A percentile compares a stretch with the other conserved stretches of the same genome.
These are phyloP conservation scores for Oasisia sp. DNA, from an alignment of 2,888 invertebrate species.

Conservation along the genomic window DNA sequence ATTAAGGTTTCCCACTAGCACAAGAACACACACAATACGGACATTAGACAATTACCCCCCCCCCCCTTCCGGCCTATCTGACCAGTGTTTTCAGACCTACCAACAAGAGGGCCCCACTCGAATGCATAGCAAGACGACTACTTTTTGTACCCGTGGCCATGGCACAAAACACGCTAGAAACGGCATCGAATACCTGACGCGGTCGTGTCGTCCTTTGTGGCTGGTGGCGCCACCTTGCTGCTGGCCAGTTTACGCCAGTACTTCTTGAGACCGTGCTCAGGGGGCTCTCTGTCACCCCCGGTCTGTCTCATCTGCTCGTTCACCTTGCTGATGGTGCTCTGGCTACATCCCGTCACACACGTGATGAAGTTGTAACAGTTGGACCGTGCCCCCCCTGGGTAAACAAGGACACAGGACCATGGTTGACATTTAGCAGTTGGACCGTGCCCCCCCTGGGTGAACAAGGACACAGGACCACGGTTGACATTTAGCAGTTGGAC, in stretches of 20 bases:
- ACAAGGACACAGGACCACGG: no score
- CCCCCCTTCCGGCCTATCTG: no score
- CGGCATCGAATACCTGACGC: not conserved
- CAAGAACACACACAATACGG: no score
- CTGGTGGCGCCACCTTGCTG: not conserved
- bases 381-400: conserved; percentile 51
- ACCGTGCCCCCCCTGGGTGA: conserved; percentile 52
- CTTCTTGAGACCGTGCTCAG: conserved; percentile 57
- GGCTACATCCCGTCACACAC: conserved; percentile 60
- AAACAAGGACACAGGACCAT: no score
- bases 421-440: conserved; percentile 63
- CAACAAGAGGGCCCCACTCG: no score
- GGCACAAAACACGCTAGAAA: not conserved
- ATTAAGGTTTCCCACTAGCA: no score
- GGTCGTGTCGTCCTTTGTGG: not conserved
- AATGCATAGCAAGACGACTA: no score
- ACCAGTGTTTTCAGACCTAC: no score
- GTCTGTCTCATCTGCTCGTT: conserved; percentile 55
- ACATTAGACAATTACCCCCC: no score
- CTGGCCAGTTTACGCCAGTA: conserved; percentile 48
- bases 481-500: conserved; percentile 61
- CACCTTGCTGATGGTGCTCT: conserved; percentile 54
- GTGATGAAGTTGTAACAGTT: conserved; percentile 63
- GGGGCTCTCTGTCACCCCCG: conserved; percentile 57
- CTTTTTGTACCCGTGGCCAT: no score